phyloP scores from a whole-genome alignment of 2,113 vertebrate species.

The Passer domesticus region DNA sequence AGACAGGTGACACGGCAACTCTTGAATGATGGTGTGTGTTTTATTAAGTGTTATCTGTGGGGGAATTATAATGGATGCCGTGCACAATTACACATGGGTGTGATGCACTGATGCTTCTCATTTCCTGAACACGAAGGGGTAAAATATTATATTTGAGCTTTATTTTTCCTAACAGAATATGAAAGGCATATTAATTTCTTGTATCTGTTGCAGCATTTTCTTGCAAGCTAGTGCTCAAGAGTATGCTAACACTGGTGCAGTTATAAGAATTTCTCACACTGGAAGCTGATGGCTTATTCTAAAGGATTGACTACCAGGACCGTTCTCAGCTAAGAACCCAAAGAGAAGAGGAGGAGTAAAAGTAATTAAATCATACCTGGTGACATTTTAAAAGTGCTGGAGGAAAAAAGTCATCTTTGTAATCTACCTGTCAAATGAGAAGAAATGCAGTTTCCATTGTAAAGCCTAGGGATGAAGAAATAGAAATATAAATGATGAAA shows the following conservation, averaged over 20 bases:
- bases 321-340: constrained; percentile 10
- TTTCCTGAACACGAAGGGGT: neutral
- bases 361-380: constrained; percentile 41
- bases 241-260: neutral
- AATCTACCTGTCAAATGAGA: constrained; percentile 37
- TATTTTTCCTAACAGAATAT: neutral
- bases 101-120: neutral
- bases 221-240: constrained; percentile 27
- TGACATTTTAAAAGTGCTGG: constrained; percentile 12
- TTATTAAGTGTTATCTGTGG: neutral
- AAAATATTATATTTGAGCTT: neutral
- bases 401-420: neutral
- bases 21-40: neutral
- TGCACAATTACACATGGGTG: neutral
- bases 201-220: neutral
- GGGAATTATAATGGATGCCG: neutral
- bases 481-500: neutral
- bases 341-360: constrained; percentile 19
- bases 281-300: constrained; percentile 7
- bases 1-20: neutral
- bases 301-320: constrained; percentile 16
- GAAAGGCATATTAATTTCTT: constrained; percentile 17
- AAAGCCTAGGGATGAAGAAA: neutral
- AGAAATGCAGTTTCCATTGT: neutral
- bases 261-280: constrained; percentile 17